Evolutionary conservation across 2,797 vertebrate genomes (phyloP).

Genomic region (Typhlichthys eigenmanni): DNA sequence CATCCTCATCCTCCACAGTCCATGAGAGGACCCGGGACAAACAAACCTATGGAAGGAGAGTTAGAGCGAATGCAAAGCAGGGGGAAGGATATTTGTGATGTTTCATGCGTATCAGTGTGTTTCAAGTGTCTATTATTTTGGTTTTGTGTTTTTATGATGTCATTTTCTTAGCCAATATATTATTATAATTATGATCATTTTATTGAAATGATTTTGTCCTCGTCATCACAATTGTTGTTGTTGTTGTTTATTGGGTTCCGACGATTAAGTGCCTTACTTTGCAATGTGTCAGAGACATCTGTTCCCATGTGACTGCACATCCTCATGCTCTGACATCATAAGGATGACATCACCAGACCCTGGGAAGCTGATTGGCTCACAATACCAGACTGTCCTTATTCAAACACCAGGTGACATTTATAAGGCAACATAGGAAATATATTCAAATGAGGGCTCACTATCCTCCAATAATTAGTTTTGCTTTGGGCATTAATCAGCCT

Average conservation of each 20-base stretch:
- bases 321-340: conserved; percentile 66
- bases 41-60: conserved; percentile 72
- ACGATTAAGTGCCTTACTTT: conserved; percentile 74
- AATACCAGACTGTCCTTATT: no score
- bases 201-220: conserved; percentile 74
- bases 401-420: background rate
- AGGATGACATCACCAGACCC: conserved; percentile 55
- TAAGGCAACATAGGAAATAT: conserved; percentile 17
- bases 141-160: conserved; percentile 70
- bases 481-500: conserved; percentile 24
- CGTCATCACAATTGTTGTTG: conserved; percentile 68
- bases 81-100: conserved; percentile 71
- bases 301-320: conserved; percentile 81
- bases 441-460: conserved; percentile 35
- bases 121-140: conserved; percentile 70
- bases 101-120: conserved; percentile 69
- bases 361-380: conserved; percentile 6
- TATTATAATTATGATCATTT: conserved; percentile 80
- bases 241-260: conserved; percentile 74
- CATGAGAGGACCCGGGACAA: conserved; percentile 62
- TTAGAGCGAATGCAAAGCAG: conserved; percentile 67
- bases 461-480: conserved; percentile 24
- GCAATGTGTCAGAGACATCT: conserved; percentile 72
- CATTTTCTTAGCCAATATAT: conserved; percentile 68
- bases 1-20: conserved; percentile 46